Evolutionary conservation across 2,113 vertebrate genomes (phyloP).

Genomic region (Meriones unguiculatus): DNA sequence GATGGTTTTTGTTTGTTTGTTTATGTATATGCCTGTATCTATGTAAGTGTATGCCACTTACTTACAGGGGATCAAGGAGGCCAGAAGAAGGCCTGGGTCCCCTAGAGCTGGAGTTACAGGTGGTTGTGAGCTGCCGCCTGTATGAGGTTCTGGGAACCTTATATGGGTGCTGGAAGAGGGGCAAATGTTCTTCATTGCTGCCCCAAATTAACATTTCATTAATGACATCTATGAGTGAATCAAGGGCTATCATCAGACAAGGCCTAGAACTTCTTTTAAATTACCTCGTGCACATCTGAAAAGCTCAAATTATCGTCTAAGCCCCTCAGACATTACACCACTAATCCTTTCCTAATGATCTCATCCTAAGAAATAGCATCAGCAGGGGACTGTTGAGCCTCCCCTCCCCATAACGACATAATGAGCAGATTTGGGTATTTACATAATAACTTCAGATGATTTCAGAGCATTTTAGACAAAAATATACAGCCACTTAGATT

Average conservation of each 20-base stretch:
- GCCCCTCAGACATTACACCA: conserved; percentile 83
- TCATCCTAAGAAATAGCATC: conserved; percentile 77
- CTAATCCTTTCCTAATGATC: conserved; percentile 84
- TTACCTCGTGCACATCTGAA: conserved; percentile 83
- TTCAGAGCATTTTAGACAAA: conserved; percentile 80
- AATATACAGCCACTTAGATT: conserved; percentile 77
- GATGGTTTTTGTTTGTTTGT: background rate
- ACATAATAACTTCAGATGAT: conserved; percentile 79
- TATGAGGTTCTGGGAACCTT: too few relatives aligned
- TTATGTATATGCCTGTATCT: background rate
- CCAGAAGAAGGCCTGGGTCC: background rate
- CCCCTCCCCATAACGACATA: conserved; percentile 72
- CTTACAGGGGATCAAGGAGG: background rate
- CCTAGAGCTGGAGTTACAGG: background rate
- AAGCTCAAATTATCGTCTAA: conserved; percentile 84
- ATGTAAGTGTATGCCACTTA: background rate
- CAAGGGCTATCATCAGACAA: conserved; percentile 78
- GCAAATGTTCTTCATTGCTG: background rate
- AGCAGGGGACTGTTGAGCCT: conserved; percentile 61
- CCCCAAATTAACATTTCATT: conserved; percentile 73
- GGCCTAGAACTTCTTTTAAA: conserved; percentile 82
- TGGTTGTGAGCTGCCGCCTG: background rate
- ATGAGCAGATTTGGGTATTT: conserved; percentile 79
- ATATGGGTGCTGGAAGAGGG: background rate
- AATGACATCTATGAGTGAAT: conserved; percentile 61